Evolutionary conservation across 2,797 vertebrate genomes (phyloP), one percentile per base, ranked within the genome.

Genomic region (Melanotaenia trifasciata): DNA sequence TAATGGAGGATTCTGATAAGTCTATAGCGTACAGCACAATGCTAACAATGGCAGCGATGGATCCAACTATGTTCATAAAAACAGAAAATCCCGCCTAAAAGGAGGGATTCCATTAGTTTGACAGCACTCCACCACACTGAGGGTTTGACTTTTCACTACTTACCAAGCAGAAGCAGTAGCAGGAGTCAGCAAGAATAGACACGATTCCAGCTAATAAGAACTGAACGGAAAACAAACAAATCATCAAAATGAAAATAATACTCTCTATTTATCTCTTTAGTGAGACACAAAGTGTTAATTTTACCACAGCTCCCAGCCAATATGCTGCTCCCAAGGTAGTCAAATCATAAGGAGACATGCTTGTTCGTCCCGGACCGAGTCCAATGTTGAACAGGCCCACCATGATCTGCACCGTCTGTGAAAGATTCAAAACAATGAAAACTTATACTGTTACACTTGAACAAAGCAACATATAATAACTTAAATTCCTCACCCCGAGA

Each of bases 291-390:
- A 7, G 36, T 24, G 57, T 58, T 33, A 14, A n/a, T 12, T 50
- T 76, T 80, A 90, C 89, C 87, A 83, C 69, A 24, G 38, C 74
- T 8, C 87, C 89, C 32, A 89, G 79, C 84, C 86, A 90, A 67
- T 87, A 89, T 18, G 81, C 65, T 7, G 64, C 78, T 58, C 76
- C 68, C 60, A 88, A n/a, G 0, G 14, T 0, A n/a, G 50, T 28
- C 59, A 89, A 12, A 56, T 81, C 79, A 0, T 14, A 60, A 36
- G 81, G 53, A 6, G 47, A 30, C 0, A 9, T 16, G 28, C 66
- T 78, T 1, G 18, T 70, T 20, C 79, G 77, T 28, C 82, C 84
- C 0, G 71, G 67, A 3, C 76, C 84, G 0, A 88, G 80, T 26
- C 76, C 88, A 1, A 87, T 74, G 74, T 45, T 84, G 62, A 86